Conservation (phyloP, 2,113 vertebrate genomes). For the Notarius quadriscutis region DNA sequence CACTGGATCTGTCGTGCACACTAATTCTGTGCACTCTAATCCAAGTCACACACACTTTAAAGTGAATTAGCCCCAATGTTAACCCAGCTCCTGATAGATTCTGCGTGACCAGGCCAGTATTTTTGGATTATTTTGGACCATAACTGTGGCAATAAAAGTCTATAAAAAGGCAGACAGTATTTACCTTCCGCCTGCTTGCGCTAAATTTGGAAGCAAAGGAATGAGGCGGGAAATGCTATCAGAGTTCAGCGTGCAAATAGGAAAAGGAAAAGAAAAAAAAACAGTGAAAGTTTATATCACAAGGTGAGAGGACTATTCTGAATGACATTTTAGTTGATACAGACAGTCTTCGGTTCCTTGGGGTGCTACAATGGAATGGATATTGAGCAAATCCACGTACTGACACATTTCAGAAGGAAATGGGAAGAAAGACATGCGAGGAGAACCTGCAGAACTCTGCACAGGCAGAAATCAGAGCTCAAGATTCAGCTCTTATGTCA, state of each 20-base stretch:
- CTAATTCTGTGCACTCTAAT: slow-evolving; percentile 39
- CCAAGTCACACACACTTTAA: slow-evolving; percentile 41
- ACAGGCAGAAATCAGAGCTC: neutral
- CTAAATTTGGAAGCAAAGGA: slow-evolving; percentile 41
- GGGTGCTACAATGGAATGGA: too few relatives aligned
- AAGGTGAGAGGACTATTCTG: too few relatives aligned
- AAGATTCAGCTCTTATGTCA: neutral
- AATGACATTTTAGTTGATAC: neutral
- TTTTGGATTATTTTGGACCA: slow-evolving; percentile 36
- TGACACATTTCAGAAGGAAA: neutral
- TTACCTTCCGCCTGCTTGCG: neutral
- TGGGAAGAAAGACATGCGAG: neutral
- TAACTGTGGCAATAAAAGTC: slow-evolving; percentile 21
- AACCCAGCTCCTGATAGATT: slow-evolving; percentile 26
- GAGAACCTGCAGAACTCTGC: neutral
- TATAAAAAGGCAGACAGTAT: slow-evolving; percentile 25
- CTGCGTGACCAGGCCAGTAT: slow-evolving; percentile 34
- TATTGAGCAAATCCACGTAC: neutral
- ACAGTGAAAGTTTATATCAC: neutral
- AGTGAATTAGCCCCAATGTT: slow-evolving; percentile 42
- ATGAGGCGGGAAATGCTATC: slow-evolving; percentile 20
- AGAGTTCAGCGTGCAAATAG: slow-evolving; percentile 10
- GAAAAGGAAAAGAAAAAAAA: neutral
- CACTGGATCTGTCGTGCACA: neutral
- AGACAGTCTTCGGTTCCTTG: neutral